phyloP scores from a whole-genome alignment of 1,140 invertebrate species.

The Drosophila arizonae region DNA sequence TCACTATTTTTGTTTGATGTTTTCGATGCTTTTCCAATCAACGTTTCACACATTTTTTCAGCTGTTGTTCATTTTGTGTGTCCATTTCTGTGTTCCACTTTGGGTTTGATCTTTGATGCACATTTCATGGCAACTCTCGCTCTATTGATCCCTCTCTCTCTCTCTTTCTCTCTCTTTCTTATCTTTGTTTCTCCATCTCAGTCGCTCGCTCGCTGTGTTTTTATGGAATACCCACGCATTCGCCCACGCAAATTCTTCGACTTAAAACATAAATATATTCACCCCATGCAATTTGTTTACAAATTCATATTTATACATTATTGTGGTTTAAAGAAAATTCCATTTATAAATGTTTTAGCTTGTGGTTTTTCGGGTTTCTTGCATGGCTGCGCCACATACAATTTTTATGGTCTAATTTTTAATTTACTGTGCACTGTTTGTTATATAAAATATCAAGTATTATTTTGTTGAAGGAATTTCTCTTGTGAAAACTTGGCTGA shows the following conservation, averaged over 20 bases:
- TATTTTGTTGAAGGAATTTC: slow-evolving; percentile 9
- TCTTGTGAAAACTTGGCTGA: not conserved
- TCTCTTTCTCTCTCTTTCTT: no score
- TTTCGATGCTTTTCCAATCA: slow-evolving; percentile 68
- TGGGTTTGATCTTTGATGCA: slow-evolving; percentile 35
- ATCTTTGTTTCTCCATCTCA: not conserved
- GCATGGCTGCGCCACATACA: slow-evolving; percentile 14
- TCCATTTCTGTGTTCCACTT: slow-evolving; percentile 8
- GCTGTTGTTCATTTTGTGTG: slow-evolving; percentile 42
- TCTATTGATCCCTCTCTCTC: not conserved
- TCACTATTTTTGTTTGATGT: slow-evolving; percentile 57
- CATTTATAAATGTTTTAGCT: slow-evolving; percentile 17
- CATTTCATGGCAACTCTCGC: slow-evolving; percentile 38
- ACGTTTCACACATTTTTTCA: slow-evolving; percentile 50
- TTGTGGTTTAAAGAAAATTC: slow-evolving; percentile 28
- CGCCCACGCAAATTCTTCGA: slow-evolving; percentile 16
- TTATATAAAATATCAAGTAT: slow-evolving; percentile 6
- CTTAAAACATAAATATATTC: slow-evolving; percentile 16
- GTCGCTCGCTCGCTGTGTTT: not conserved
- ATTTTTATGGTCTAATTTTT: slow-evolving; percentile 21
- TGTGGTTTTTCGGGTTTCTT: slow-evolving; percentile 21
- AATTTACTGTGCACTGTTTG: slow-evolving; percentile 28
- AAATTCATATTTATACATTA: slow-evolving; percentile 25
- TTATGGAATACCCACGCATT: slow-evolving; percentile 8
- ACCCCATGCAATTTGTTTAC: slow-evolving; percentile 40